Conservation (phyloP, 2,113 vertebrate species). For the Cavia aperea region DNA sequence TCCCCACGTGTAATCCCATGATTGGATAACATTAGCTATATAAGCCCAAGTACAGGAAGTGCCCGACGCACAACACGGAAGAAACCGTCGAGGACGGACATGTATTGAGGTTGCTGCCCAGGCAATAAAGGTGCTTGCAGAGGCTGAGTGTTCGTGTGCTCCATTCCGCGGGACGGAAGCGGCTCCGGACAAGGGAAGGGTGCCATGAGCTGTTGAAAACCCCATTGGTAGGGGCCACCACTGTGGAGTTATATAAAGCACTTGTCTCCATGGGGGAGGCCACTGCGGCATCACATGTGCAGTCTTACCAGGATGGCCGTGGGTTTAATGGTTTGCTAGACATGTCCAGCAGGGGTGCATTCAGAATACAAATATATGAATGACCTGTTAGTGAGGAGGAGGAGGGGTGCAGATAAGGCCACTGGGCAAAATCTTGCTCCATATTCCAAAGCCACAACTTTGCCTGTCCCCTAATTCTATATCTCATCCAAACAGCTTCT, state of each 20-base stretch:
- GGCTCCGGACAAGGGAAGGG: conserved; percentile 29
- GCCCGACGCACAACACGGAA: too few species aligned
- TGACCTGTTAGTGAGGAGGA: conserved; percentile 25
- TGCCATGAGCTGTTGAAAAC: conserved; percentile 69
- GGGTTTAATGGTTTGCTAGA: conserved; percentile 35
- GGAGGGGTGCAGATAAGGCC: conserved; percentile 31
- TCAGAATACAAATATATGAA: conserved; percentile 55
- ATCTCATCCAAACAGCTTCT: neutral
- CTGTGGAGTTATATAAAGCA: conserved; percentile 55
- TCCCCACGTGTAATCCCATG: too few species aligned
- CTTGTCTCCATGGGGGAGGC: neutral
- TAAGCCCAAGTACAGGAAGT: too few species aligned
- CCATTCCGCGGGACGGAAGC: too few species aligned
- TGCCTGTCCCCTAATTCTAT: conserved; percentile 4
- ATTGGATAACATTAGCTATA: too few species aligned
- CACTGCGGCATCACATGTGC: neutral
- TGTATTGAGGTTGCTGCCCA: too few species aligned
- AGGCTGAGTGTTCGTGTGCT: too few species aligned
- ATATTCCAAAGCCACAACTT: conserved; percentile 57
- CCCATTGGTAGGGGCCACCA: neutral
- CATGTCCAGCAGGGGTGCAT: neutral
- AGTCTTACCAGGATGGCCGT: conserved; percentile 16
- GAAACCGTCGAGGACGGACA: too few species aligned
- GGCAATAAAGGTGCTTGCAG: too few species aligned
- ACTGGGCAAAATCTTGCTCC: neutral